These are phyloP conservation scores for Threskiornis aethiopicus DNA, from an alignment of 2,797 vertebrate species.

Conservation along the genomic window DNA sequence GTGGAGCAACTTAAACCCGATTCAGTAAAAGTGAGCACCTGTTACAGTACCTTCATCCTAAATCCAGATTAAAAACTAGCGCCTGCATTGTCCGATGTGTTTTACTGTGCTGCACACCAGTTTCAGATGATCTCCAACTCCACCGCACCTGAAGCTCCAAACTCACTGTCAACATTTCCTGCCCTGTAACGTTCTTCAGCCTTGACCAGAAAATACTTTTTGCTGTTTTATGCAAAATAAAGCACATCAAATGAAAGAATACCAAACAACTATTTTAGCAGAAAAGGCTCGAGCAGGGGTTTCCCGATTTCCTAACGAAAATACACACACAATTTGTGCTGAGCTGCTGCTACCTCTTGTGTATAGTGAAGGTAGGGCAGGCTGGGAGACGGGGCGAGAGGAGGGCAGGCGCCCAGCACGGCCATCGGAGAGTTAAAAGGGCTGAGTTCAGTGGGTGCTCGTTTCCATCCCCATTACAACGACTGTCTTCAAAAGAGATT, in stretches of 20 bases:
- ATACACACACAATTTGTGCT: neutral
- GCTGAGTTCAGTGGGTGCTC: neutral
- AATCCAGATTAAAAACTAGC: neutral
- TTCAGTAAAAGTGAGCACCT: neutral
- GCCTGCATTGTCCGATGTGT: neutral
- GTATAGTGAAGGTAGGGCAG: neutral
- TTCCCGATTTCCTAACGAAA: neutral
- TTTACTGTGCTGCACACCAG: neutral
- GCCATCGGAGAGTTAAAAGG: neutral
- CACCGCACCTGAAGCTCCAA: neutral
- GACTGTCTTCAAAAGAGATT: neutral
- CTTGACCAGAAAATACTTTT: neutral
- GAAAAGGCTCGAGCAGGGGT: accelerated
- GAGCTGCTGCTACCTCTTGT: neutral
- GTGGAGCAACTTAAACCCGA: neutral
- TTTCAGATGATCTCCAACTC: neutral
- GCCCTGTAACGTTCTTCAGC: neutral
- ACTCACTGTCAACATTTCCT: neutral
- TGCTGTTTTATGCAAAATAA: neutral
- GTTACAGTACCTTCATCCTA: neutral
- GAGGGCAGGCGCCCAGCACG: neutral
- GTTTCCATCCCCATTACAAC: neutral
- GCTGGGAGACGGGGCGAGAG: accelerated
- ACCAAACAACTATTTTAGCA: neutral
- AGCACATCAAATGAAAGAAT: neutral